phyloP scores from a whole-genome alignment of 1,140 invertebrate species.

The Bombus soroeensis region DNA sequence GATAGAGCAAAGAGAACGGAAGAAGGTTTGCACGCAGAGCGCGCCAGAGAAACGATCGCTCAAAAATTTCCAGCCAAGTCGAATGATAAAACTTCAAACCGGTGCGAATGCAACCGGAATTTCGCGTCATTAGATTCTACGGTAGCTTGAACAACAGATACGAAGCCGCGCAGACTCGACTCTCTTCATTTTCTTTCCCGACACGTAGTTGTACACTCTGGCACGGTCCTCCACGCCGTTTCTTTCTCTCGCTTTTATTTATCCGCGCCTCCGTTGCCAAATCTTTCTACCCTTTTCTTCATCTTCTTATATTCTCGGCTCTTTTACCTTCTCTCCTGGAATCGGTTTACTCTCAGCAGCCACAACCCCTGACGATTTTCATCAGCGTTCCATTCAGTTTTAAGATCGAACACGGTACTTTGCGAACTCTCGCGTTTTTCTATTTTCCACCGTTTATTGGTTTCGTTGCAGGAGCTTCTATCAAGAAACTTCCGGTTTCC shows the following conservation, averaged over 20 bases:
- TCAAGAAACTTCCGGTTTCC: no score
- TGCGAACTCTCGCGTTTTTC: no score
- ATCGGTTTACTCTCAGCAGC: not conserved
- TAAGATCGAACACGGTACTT: not conserved
- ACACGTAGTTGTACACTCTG: constrained; percentile 20
- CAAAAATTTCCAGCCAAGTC: constrained; percentile 66
- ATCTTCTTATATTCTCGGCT: constrained; percentile 1
- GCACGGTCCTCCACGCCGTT: not conserved
- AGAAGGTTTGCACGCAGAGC: constrained; percentile 53
- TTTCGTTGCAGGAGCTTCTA: no score
- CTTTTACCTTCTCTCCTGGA: not conserved
- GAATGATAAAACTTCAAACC: constrained; percentile 74
- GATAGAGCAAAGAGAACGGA: not conserved
- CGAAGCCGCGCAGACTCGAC: constrained; percentile 3
- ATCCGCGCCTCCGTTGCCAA: constrained; percentile 46
- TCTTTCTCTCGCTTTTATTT: constrained; percentile 52
- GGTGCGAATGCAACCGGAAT: constrained; percentile 68
- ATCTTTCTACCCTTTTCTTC: constrained; percentile 14
- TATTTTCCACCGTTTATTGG: not conserved
- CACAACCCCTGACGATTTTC: constrained; percentile 17
- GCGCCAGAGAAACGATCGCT: constrained; percentile 9
- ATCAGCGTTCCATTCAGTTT: constrained; percentile 29
- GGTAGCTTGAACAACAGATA: constrained; percentile 71
- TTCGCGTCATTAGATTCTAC: constrained; percentile 76
- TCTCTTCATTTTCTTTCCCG: constrained; percentile 49